Evolutionary conservation across 2,888 invertebrate species (phyloP).

Genomic region (Linyphia triangularis): DNA sequence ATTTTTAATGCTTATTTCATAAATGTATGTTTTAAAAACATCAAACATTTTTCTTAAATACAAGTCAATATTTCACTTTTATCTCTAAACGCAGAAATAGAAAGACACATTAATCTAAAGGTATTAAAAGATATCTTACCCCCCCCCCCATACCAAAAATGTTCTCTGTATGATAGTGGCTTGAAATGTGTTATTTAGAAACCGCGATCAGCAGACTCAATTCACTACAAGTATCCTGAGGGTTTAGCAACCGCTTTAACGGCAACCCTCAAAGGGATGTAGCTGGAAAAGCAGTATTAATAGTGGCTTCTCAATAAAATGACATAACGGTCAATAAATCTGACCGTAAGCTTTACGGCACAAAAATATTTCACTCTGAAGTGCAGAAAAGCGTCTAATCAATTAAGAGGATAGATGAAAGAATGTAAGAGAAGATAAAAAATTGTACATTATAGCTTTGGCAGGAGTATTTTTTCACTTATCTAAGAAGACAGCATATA

Average conservation of each 20-base stretch:
- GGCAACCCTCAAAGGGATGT: conserved; percentile 5
- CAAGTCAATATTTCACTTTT: conserved; percentile 21
- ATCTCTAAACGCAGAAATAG: conserved; percentile 4
- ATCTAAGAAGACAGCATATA: too few relatives aligned
- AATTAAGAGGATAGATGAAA: conserved; percentile 55
- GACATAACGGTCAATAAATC: conserved; percentile 71
- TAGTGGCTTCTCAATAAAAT: conserved; percentile 46
- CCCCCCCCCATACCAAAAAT: background rate
- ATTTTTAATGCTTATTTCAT: too few relatives aligned
- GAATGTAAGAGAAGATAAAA: conserved; percentile 30
- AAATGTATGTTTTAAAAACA: background rate
- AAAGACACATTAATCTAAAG: background rate
- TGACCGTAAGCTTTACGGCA: conserved; percentile 64
- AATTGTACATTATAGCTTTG: background rate
- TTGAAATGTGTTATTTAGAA: conserved; percentile 55
- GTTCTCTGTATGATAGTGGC: background rate
- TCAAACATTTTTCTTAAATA: background rate
- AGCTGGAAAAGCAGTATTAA: conserved; percentile 55
- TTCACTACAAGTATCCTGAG: conserved; percentile 28
- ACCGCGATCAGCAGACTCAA: conserved; percentile 27
- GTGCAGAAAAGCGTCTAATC: conserved; percentile 62
- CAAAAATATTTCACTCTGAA: conserved; percentile 67
- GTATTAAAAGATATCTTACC: background rate
- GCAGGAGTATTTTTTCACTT: too few relatives aligned
- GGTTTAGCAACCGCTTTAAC: conserved; percentile 52